A percentile compares a stretch with the other conserved stretches of the same genome.
Evolutionary conservation across 1,140 invertebrate species (phyloP).

Genomic region (Neodiprion fabricii): DNA sequence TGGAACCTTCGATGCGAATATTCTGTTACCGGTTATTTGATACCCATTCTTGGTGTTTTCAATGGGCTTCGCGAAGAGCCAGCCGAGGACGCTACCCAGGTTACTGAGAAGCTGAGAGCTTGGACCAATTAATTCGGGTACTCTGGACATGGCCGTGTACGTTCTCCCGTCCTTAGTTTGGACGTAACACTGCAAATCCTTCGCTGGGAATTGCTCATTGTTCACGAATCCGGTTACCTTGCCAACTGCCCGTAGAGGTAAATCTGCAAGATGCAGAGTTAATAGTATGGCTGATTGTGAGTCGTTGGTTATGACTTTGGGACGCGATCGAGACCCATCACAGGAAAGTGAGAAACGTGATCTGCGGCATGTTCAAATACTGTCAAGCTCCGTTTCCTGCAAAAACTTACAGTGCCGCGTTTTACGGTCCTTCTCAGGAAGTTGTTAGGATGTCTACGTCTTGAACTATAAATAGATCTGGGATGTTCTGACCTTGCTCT

Average conservation of each 20-base stretch:
- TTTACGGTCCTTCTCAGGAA: slow-evolving; percentile 29
- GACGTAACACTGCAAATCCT: slow-evolving; percentile 92
- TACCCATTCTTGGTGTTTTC: slow-evolving; percentile 84
- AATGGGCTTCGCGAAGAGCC: slow-evolving; percentile 87
- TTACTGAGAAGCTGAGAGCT: slow-evolving; percentile 81
- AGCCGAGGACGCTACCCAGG: slow-evolving; percentile 84
- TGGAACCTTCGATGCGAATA: slow-evolving; percentile 7
- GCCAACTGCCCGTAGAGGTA: slow-evolving; percentile 85
- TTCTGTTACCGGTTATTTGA: slow-evolving; percentile 71
- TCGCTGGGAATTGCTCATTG: slow-evolving; percentile 71
- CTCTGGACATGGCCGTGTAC: slow-evolving; percentile 88
- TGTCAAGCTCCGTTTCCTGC: neutral
- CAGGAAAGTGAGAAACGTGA: too few relatives aligned
- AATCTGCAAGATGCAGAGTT: slow-evolving; percentile 61
- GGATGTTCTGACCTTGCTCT: slow-evolving; percentile 20
- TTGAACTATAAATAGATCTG: slow-evolving; percentile 54
- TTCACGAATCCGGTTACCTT: slow-evolving; percentile 84
- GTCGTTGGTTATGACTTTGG: too few relatives aligned
- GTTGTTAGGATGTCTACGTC: slow-evolving; percentile 28
- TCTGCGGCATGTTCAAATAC: neutral
- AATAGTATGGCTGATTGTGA: slow-evolving; percentile 10
- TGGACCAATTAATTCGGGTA: slow-evolving; percentile 75
- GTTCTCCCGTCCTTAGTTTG: slow-evolving; percentile 86
- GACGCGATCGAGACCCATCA: too few relatives aligned
- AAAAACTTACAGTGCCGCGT: slow-evolving; percentile 22